Base-by-base conservation (phyloP, 2,113 vertebrate species). In the Catharus fuscescens region DNA sequence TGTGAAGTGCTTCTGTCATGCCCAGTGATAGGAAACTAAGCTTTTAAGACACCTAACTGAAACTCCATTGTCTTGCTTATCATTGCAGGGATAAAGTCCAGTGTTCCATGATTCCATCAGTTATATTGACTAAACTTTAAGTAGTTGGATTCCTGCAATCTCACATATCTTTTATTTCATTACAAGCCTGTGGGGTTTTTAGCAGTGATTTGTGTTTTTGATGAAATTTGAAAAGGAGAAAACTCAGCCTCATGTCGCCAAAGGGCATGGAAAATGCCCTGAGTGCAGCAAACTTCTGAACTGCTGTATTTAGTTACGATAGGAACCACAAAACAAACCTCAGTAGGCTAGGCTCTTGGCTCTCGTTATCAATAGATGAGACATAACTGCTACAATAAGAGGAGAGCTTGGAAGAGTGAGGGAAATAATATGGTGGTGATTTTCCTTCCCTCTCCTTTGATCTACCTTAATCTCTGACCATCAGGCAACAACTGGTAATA, bases 111-210 rank as follows among this genome's bases (percentile, higher is more conserved):
- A 79, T 60, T 80, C 34, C 18, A 92, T 50, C 20, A 25, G 32
- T 42, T 64, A 29, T 8, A 34, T 18, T 73, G 36, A 70, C 4
- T 24, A 52, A 64, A 80, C 45, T 56, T 81, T 64, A 56, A 36
- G 11, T 59, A 40, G 31, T 31, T 50, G 26, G 18, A 19, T 57
- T 69, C 8, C 31, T 84, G 31, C 12, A 32, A 8, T 84, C 15
- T 77, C 3, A 19, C 14, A 19, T 20, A 29, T 24, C 1, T 34
- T 79, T 73, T 74, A 13, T 44, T 76, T 69, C 73, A 5, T n/a
- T 71, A 16, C 0, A 16, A 20, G 9, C 2, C 19, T 72, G 4
- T 8, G 17, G 11, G 24, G 0, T 1, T 40, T 50, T 56, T 85
- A 31, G 12, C 25, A 80, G 26, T 72, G 34, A 13, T 50, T 72